Conservation (phyloP, 35 echinoderm and acorn worm species). For the Acanthaster planci region DNA sequence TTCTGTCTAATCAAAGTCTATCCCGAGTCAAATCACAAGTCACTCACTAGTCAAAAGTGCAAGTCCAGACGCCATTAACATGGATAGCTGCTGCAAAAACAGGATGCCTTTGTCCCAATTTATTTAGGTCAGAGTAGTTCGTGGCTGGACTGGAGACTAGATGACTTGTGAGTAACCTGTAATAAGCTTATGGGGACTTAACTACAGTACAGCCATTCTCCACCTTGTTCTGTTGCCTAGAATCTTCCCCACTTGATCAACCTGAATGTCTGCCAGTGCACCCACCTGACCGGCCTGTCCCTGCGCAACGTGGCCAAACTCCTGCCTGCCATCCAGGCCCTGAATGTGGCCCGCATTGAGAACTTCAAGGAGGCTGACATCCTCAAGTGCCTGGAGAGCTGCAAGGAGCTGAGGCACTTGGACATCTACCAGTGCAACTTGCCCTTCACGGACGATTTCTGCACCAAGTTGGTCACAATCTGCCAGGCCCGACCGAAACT, state of each 20-base stretch:
- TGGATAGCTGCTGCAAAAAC: no score
- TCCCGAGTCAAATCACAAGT: no score
- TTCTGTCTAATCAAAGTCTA: no score
- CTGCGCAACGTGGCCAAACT: slow-evolving; percentile 44
- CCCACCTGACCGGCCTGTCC: slow-evolving; percentile 37
- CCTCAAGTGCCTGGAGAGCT: slow-evolving; percentile 23
- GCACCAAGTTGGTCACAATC: slow-evolving; percentile 29
- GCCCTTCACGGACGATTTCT: slow-evolving; percentile 36
- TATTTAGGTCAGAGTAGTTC: no score
- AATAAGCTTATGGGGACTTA: no score
- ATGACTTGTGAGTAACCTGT: no score
- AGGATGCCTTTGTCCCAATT: no score
- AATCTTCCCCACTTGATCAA: slow-evolving; percentile 39
- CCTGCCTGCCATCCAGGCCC: slow-evolving; percentile 10
- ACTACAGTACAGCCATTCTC: no score
- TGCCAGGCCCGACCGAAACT: slow-evolving; percentile 29
- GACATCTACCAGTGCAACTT: slow-evolving; percentile 31
- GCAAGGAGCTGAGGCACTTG: slow-evolving; percentile 16
- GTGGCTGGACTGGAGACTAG: no score
- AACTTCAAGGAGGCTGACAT: slow-evolving; percentile 34
- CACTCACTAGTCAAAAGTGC: no score
- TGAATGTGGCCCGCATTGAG: slow-evolving; percentile 32
- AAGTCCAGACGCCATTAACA: no score
- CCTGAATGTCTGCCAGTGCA: slow-evolving; percentile 47
- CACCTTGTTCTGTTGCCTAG: slow-evolving; percentile 17